Base-by-base conservation (phyloP, 2,113 vertebrate genomes). In the Suncus etruscus region DNA sequence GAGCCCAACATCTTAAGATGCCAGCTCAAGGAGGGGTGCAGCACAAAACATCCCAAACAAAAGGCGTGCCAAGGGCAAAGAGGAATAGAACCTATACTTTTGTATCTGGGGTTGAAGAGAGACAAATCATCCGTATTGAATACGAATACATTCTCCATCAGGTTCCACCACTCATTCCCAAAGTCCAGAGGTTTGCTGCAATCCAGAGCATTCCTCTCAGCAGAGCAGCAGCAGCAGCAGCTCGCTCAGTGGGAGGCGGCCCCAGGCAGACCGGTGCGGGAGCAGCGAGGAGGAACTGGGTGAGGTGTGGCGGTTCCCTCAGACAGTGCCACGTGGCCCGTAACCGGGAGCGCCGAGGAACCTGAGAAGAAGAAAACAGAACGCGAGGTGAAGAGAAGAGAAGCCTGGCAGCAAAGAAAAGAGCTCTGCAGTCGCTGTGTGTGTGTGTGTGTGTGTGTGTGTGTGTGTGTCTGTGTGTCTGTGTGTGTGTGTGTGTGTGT, bases 291-390 rank as follows among this genome's bases (percentile, higher is more conserved):
- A 24, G 65, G 63, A 66, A 16, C 25, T 2, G 2, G 6, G 50
- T 4, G 4, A 61, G 91, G 45, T 45, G 82, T 65, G 91, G 47
- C 31, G 4, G 39, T 15, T 32, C 72, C 85, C 29, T 9, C 48
- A 9, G 25, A 10, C 4, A 85, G 51, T 70, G 93, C 94, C 95
- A 96, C 93, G 93, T 94, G 91, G 20, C 73, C 65, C n/a, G 48
- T 16, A 16, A 75, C 83, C 47, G 16, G 2, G 47, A 20, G 47
- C n/a, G 15, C 27, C n/a, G 1, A n/a, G 72, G 76, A 75, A 20
- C 18, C 39, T 47, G n/a, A 68, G 22, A 77, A 61, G 39, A 39
- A 39, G 39, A 39, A 39, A 39, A 39, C 3, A 39, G 3, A 39
- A 39, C 39, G 39, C 3, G 39, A 73, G 22, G 79, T 22, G 3